These are phyloP conservation scores for Chloroceryle aenea DNA, from an alignment of 2,113 vertebrate genomes.

Conservation along the genomic window DNA sequence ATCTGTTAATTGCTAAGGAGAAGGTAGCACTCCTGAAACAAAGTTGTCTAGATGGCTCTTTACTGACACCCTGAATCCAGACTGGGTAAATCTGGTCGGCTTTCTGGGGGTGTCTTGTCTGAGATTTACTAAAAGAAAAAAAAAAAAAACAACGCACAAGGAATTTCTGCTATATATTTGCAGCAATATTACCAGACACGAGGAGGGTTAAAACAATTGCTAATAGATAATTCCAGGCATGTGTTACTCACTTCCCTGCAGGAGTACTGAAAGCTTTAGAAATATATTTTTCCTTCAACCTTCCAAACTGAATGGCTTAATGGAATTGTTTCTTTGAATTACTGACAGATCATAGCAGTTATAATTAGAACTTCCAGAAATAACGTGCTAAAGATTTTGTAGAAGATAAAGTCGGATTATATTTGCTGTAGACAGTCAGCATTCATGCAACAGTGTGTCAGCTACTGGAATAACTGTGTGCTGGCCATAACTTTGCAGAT, in stretches of 20 bases:
- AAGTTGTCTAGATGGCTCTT: not conserved
- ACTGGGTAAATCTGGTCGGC: not conserved
- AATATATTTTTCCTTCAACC: not conserved
- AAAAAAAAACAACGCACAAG: not conserved
- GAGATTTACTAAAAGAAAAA: not conserved
- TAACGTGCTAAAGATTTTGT: not conserved
- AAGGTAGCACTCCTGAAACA: not conserved
- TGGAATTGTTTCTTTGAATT: not conserved
- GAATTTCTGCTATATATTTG: not conserved
- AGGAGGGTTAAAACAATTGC: not conserved
- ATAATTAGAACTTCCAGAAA: not conserved
- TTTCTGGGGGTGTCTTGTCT: not conserved
- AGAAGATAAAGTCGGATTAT: constrained; percentile 5
- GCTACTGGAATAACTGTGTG: not conserved
- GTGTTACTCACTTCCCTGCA: not conserved
- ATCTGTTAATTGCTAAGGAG: not conserved
- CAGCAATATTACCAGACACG: not conserved
- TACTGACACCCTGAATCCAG: not conserved
- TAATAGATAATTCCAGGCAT: not conserved
- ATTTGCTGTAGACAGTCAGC: not conserved
- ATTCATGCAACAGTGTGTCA: not conserved
- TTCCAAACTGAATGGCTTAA: not conserved
- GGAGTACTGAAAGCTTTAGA: not conserved
- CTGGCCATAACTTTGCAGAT: not conserved
- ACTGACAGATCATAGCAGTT: constrained; percentile 10